Evolutionary conservation across 2,113 vertebrate genomes (phyloP).

Genomic region (Corythornis vintsioides): DNA sequence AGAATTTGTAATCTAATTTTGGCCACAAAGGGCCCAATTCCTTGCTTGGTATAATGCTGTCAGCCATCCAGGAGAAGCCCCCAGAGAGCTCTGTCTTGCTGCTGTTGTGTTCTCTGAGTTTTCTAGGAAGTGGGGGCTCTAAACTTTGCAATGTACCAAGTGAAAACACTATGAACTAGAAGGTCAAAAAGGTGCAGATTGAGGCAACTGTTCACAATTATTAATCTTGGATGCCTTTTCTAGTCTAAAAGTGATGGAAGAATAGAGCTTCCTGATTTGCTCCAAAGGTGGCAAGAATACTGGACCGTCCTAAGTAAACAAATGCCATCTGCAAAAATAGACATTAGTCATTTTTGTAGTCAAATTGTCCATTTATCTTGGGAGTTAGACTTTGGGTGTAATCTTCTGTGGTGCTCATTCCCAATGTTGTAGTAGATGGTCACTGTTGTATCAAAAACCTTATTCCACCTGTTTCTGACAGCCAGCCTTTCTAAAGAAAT

Average conservation of each 20-base stretch:
- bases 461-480: not conserved
- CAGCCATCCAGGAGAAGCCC: not conserved
- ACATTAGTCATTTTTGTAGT: not conserved
- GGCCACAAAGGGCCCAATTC: not conserved
- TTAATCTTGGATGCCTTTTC: not conserved
- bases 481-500: not conserved
- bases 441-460: not conserved
- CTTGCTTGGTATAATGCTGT: not conserved
- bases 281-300: not conserved
- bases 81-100: not conserved
- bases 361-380: not conserved
- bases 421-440: not conserved
- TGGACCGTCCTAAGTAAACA: not conserved
- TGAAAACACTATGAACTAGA: not conserved
- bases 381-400: not conserved
- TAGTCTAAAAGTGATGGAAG: not conserved
- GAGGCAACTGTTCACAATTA: not conserved
- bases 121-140: not conserved
- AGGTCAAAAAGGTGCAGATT: not conserved
- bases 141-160: accelerated
- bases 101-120: not conserved
- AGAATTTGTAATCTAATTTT: not conserved
- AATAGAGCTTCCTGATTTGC: not conserved
- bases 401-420: not conserved
- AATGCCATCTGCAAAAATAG: not conserved